Evolutionary conservation across 2,797 vertebrate species (phyloP).

Genomic region (Pagetopsis macropterus): DNA sequence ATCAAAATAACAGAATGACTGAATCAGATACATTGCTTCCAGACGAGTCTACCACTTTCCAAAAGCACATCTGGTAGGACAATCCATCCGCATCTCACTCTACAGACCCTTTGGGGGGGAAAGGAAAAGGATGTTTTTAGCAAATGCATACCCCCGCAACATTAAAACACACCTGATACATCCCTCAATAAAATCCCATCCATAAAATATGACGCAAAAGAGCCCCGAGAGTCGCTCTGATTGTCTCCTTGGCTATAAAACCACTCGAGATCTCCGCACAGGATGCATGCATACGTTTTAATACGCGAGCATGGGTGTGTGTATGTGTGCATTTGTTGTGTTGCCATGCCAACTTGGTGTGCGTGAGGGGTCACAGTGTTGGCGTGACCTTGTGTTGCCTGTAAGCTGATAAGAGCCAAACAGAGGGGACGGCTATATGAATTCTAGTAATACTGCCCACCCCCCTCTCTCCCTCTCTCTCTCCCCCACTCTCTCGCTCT

Average conservation of each 20-base stretch:
- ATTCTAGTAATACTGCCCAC: constrained; percentile 75
- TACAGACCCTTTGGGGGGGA: constrained; percentile 9
- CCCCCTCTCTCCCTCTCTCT: constrained; percentile 4
- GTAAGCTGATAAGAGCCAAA: constrained; percentile 84
- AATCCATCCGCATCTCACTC: constrained; percentile 21
- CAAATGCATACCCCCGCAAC: constrained; percentile 20
- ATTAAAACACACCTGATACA: constrained; percentile 23
- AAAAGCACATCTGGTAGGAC: constrained; percentile 47
- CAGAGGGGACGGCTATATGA: constrained; percentile 68
- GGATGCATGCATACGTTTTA: constrained; percentile 1
- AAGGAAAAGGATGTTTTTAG: constrained; percentile 31
- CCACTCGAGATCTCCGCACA: background rate
- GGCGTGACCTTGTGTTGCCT: constrained; percentile 72
- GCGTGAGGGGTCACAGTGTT: constrained; percentile 54
- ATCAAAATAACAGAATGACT: constrained; percentile 29
- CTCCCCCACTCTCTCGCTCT: constrained; percentile 23
- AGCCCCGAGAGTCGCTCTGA: background rate
- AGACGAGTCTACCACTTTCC: constrained; percentile 21
- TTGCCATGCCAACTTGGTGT: constrained; percentile 53
- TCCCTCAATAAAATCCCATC: constrained; percentile 20
- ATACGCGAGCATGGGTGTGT: background rate
- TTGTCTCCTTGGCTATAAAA: constrained; percentile 17
- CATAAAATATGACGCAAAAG: constrained; percentile 17
- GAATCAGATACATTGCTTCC: constrained; percentile 30
- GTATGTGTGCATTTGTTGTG: constrained; percentile 58